Conservation (phyloP, 1,140 invertebrate species). For the Euglossa dilemma region DNA sequence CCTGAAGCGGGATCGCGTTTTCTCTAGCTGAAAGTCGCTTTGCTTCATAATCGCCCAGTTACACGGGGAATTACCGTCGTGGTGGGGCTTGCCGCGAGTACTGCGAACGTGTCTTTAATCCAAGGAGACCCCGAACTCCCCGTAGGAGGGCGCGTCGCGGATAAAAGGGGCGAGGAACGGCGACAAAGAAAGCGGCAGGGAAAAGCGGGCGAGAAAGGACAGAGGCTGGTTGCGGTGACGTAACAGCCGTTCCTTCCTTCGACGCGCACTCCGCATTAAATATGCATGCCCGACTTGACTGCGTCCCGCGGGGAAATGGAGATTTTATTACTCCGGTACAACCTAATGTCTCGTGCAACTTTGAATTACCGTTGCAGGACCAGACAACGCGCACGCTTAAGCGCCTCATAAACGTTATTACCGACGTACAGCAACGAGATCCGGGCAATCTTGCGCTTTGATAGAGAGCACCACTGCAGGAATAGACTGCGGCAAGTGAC, state of each 20-base stretch:
- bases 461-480: too few species aligned
- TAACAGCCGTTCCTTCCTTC: conserved; percentile 57
- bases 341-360: conserved; percentile 69
- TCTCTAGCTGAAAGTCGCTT: conserved; percentile 60
- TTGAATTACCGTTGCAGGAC: conserved; percentile 63
- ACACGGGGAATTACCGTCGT: conserved; percentile 66
- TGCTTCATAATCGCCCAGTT: conserved; percentile 68
- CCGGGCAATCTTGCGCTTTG: neutral
- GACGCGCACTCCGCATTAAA: conserved; percentile 67
- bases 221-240: conserved; percentile 29
- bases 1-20: conserved; percentile 7
- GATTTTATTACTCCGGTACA: conserved; percentile 71
- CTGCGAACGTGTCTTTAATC: conserved; percentile 63
- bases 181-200: neutral
- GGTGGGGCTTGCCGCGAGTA: conserved; percentile 59
- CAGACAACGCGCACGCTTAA: conserved; percentile 41
- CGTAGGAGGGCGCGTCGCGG: neutral
- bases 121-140: conserved; percentile 46
- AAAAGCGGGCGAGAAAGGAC: neutral
- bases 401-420: conserved; percentile 38
- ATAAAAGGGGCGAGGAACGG: neutral
- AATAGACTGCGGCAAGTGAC: neutral
- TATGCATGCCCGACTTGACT: conserved; percentile 70
- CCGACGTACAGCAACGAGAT: neutral
- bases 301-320: conserved; percentile 69